A percentile compares a stretch with the other conserved stretches of the same genome.
These are phyloP conservation scores for Cancer borealis DNA, from an alignment of 2,888 invertebrate species.

Conservation along the genomic window DNA sequence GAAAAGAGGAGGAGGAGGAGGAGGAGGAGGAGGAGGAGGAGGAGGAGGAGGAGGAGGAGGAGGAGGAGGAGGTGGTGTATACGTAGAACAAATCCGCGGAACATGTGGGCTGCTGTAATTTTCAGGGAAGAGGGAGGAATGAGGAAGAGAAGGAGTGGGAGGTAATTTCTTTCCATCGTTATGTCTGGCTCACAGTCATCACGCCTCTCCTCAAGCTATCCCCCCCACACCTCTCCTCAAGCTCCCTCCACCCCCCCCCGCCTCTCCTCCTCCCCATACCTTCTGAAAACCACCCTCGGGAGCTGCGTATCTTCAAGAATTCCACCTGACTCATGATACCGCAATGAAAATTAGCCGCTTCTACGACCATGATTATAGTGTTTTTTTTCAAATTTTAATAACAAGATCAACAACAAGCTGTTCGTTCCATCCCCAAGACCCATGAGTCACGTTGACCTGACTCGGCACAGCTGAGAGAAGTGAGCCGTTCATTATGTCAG, in stretches of 20 bases:
- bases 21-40: not conserved
- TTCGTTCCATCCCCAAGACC: not conserved
- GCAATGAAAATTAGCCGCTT: not conserved
- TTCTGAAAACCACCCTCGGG: not conserved
- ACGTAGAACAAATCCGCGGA: not conserved
- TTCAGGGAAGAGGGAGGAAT: not conserved
- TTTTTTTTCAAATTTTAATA: not conserved
- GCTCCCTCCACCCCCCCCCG: not conserved
- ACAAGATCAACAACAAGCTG: not conserved
- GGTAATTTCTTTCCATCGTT: conserved; percentile 6
- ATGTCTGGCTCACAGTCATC: not conserved
- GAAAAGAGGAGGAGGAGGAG: not conserved
- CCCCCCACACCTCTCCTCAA: not conserved
- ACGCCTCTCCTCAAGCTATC: not conserved
- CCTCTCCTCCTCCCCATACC: not conserved
- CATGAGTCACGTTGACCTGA: not conserved
- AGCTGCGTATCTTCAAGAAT: not conserved
- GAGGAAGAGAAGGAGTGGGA: not conserved
- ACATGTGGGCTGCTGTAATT: not conserved
- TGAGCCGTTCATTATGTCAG: not conserved
- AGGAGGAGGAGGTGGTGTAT: not conserved
- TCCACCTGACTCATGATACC: not conserved
- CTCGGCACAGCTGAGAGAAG: not conserved
- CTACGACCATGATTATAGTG: not conserved
- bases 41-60: not conserved